These are phyloP conservation scores for Drosophila mimetica DNA, from an alignment of 2,888 invertebrate species.

Conservation along the genomic window DNA sequence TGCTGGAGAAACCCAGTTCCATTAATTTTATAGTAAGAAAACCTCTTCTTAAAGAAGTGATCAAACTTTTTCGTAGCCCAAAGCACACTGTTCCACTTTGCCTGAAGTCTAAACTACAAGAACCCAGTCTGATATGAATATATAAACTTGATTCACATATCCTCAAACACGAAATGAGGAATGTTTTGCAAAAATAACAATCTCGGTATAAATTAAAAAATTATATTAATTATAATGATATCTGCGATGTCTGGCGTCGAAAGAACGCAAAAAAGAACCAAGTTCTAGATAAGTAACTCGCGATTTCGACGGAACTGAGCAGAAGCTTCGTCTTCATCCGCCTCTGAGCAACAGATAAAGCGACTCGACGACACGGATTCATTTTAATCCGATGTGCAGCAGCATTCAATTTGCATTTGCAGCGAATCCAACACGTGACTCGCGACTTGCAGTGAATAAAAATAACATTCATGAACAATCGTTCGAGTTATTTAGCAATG, in stretches of 20 bases:
- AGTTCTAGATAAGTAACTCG: conserved; percentile 19
- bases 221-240: no score
- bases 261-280: conserved; percentile 11
- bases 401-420: conserved; percentile 19
- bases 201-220: no score
- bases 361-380: conserved; percentile 15
- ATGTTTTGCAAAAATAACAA: no score
- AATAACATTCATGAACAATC: not conserved
- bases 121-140: not conserved
- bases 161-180: no score
- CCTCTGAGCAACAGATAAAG: conserved; percentile 6
- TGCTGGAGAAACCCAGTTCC: no score
- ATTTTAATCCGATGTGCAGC: conserved; percentile 17
- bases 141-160: no score
- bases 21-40: no score
- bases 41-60: no score
- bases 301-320: conserved; percentile 15
- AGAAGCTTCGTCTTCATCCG: conserved; percentile 28
- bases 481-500: not conserved
- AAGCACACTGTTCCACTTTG: not conserved
- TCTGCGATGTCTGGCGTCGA: conserved; percentile 20
- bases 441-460: not conserved
- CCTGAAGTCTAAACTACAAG: not conserved
- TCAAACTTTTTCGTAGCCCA: no score
- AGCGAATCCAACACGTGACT: conserved; percentile 27